Base-by-base conservation (phyloP, 2,113 vertebrate genomes). In the Poeciliopsis retropinna region DNA sequence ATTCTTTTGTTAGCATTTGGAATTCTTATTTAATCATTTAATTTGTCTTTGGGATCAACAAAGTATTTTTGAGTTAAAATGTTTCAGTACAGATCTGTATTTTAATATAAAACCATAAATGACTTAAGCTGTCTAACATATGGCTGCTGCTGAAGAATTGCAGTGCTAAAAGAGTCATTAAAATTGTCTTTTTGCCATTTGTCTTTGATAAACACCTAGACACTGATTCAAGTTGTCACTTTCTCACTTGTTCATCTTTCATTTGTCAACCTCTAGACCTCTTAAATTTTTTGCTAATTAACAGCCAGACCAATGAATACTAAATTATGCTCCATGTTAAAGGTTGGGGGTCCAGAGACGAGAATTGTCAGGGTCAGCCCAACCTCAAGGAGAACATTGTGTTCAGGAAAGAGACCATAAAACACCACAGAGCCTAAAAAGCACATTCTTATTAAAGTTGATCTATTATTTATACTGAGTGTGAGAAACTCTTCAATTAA, bases 311-410 rank as follows among this genome's bases (percentile, higher is more conserved):
- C 73, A 87, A 83, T 85, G 73, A 83, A 85, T 88, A 61, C 60
- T 71, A 81, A 75, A 81, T 87, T 85, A 75, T 79, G 75, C 79
- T 88, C 70, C 47, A 66, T 60, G 67, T 47, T 47, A 51, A 29
- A 39, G 44, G 64, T 17, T n/a, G 79, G 39, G 28, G 41, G 72
- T 90, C 72, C 67, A 80, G 66, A 71, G 75, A 70, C 19, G 57
- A 54, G 67, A 70, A 76, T 80, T 67, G 64, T 29, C 64, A 60
- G 67, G 71, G 77, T 87, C 75, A 76, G 85, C 81, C 62, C 64
- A 28, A 68, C 47, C 74, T 54, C 81, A 88, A 90, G 84, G 82
- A 81, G 82, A 88, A 29, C 83, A 67, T 75, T 47, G 62, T 51
- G 54, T 78, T 63, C 47, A 72, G 32, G 29, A 67, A 44, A 6